phyloP scores from a whole-genome alignment of 2,113 vertebrate genomes.

The Hypanus sabinus region DNA sequence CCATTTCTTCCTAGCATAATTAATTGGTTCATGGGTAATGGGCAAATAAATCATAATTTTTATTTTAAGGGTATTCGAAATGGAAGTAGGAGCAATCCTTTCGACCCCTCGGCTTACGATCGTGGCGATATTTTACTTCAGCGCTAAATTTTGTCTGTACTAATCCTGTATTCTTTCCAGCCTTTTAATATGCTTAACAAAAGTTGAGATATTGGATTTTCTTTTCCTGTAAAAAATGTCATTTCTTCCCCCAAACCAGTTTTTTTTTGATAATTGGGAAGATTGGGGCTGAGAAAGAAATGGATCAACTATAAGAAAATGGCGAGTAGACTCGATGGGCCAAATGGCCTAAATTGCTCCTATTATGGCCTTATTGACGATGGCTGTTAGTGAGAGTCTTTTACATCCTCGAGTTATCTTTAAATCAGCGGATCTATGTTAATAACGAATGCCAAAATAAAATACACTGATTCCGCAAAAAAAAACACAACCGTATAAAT shows the following conservation, averaged over 20 bases:
- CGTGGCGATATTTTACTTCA: too few species aligned
- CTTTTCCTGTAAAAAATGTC: not conserved
- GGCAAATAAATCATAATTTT: not conserved
- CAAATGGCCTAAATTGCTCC: too few species aligned
- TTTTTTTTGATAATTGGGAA: too few species aligned
- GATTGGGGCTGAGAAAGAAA: too few species aligned
- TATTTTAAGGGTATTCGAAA: too few species aligned
- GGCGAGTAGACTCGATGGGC: too few species aligned
- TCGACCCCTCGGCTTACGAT: too few species aligned
- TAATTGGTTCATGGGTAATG: not conserved
- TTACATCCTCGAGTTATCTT: not conserved
- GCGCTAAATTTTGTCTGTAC: too few species aligned
- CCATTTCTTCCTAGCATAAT: too few species aligned
- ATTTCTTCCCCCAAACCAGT: not conserved
- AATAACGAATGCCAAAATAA: not conserved
- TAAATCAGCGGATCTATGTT: not conserved
- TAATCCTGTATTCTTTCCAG: not conserved
- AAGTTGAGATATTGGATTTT: not conserved
- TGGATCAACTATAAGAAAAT: too few species aligned
- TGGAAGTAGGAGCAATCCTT: too few species aligned
- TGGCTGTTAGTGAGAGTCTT: not conserved
- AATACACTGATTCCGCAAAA: not conserved
- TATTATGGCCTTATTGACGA: not conserved
- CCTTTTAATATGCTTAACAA: not conserved
- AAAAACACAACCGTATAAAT: not conserved